Conservation (phyloP, 2,888 invertebrate species). For the Orthonevra nobilis region DNA sequence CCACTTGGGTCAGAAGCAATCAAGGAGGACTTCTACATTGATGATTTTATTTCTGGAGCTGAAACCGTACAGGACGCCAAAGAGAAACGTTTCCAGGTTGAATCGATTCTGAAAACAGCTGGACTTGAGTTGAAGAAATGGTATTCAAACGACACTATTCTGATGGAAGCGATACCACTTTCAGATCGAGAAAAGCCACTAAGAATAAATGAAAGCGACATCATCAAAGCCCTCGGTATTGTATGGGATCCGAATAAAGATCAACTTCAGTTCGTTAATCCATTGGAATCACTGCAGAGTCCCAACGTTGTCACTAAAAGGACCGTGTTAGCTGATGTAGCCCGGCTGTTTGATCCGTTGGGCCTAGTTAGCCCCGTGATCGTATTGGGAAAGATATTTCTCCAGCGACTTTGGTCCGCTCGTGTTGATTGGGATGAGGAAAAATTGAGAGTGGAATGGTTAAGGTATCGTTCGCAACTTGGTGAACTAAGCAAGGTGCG, state of each 20-base stretch:
- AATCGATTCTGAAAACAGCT: constrained; percentile 24
- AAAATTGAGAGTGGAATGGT: neutral
- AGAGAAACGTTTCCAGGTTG: constrained; percentile 41
- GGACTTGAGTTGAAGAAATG: constrained; percentile 62
- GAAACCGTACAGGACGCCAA: constrained; percentile 40
- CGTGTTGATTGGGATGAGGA: too few relatives aligned
- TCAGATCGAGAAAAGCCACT: constrained; percentile 13
- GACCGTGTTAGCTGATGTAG: constrained; percentile 45
- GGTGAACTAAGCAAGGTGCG: neutral
- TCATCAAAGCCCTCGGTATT: constrained; percentile 53
- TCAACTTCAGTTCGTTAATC: constrained; percentile 24
- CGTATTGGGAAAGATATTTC: too few relatives aligned
- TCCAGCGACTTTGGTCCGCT: too few relatives aligned
- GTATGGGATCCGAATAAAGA: constrained; percentile 33
- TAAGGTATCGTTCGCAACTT: constrained; percentile 1
- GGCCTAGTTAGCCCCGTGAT: too few relatives aligned
- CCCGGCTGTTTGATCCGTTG: constrained; percentile 40
- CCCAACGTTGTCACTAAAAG: constrained; percentile 34
- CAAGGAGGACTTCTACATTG: constrained; percentile 69
- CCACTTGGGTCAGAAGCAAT: constrained; percentile 59
- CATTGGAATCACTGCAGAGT: neutral
- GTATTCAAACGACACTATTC: constrained; percentile 28
- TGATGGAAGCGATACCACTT: constrained; percentile 28
- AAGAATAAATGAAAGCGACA: constrained; percentile 29
- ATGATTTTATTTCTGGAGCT: constrained; percentile 63